phyloP scores from a whole-genome alignment of 1,140 invertebrate genomes.

The Ectropis grisescens region DNA sequence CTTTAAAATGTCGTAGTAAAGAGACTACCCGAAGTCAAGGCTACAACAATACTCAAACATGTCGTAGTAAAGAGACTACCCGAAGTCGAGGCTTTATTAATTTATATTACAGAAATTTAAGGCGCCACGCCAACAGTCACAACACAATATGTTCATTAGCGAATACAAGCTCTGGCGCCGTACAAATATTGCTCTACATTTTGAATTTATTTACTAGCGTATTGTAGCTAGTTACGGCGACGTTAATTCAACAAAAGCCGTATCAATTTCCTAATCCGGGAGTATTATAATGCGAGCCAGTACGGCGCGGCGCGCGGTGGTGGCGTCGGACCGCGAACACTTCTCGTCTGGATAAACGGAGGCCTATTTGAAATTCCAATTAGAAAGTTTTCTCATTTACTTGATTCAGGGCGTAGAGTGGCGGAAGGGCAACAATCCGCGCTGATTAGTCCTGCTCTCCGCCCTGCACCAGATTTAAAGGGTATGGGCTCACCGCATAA shows the following conservation, averaged over 20 bases:
- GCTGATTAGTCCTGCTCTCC: slow-evolving; percentile 55
- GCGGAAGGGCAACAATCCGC: slow-evolving; percentile 54
- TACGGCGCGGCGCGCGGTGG: slow-evolving; percentile 17
- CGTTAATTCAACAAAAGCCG: slow-evolving; percentile 10
- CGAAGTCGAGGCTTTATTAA: too few species aligned
- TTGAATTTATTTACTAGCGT: too few species aligned
- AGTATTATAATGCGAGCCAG: slow-evolving; percentile 27
- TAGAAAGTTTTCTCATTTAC: slow-evolving; percentile 69
- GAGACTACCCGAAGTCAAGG: too few species aligned
- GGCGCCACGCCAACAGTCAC: too few species aligned
- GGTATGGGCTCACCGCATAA: slow-evolving; percentile 36
- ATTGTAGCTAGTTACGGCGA: too few species aligned
- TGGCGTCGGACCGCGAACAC: slow-evolving; percentile 34
- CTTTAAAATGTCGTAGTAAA: too few species aligned
- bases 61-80: too few species aligned
- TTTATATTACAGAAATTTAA: too few species aligned
- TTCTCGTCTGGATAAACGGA: slow-evolving; percentile 51
- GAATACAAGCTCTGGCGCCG: too few species aligned
- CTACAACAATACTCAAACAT: too few species aligned
- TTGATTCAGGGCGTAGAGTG: slow-evolving; percentile 57
- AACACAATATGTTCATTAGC: too few species aligned
- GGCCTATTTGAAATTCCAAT: slow-evolving; percentile 67
- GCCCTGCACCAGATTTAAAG: slow-evolving; percentile 48
- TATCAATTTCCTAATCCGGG: slow-evolving; percentile 23
- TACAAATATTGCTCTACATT: too few species aligned